Evolutionary conservation across 2,113 vertebrate species (phyloP).

Genomic region (Promerops cafer): DNA sequence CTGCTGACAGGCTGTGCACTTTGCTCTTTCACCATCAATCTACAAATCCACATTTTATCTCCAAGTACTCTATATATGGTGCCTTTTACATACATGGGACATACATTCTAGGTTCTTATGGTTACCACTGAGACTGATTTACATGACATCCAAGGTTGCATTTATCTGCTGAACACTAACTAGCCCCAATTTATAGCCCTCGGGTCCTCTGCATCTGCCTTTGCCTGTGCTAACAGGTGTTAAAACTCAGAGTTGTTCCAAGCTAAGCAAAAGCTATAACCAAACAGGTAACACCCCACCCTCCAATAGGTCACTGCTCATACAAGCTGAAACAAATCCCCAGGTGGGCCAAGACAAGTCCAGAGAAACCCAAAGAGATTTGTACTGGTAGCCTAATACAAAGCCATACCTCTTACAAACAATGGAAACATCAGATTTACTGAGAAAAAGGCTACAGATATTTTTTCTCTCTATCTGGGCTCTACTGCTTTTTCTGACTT

Average conservation of each 20-base stretch:
- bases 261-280: background rate
- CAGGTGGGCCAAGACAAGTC: background rate
- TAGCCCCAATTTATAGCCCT: background rate
- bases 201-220: rapidly evolving
- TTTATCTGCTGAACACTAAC: background rate
- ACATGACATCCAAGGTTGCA: background rate
- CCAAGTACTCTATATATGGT: too few relatives aligned
- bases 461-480: background rate
- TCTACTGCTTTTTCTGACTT: background rate
- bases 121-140: background rate
- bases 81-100: rapidly evolving
- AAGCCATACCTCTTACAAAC: background rate
- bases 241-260: background rate
- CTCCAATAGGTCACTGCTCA: background rate
- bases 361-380: background rate
- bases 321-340: background rate
- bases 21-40: background rate
- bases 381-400: background rate
- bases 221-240: background rate
- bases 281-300: background rate
- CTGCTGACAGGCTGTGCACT: background rate
- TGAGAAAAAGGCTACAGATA: background rate
- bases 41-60: background rate
- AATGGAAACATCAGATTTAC: background rate
- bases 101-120: background rate